phyloP scores from a whole-genome alignment of 2,888 invertebrate genomes.

The Bedellia somnulentella region DNA sequence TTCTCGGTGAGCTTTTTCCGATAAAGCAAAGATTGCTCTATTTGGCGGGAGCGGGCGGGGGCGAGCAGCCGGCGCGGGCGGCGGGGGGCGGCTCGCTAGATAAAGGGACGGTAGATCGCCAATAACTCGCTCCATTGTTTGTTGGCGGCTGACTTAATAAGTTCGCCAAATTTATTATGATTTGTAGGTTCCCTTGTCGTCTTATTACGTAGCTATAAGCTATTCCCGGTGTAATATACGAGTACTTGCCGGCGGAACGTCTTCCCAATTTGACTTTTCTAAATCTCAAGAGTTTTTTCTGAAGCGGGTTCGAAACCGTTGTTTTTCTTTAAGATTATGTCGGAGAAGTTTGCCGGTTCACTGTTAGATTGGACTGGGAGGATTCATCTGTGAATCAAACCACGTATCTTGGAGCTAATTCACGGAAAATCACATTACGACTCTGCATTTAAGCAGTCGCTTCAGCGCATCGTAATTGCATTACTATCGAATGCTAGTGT shows the following conservation, averaged over 20 bases:
- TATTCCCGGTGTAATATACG: constrained; percentile 22
- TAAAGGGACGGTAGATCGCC: constrained; percentile 52
- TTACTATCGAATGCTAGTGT: too few species aligned
- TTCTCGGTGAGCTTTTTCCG: constrained; percentile 42
- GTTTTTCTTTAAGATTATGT: not conserved
- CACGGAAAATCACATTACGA: constrained; percentile 7
- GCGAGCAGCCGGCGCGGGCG: constrained; percentile 16
- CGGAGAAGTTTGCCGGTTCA: not conserved
- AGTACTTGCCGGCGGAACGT: constrained; percentile 11
- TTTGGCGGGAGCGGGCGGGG: constrained; percentile 26
- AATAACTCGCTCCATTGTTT: constrained; percentile 57
- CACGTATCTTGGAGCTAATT: constrained; percentile 8
- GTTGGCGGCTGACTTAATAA: constrained; percentile 56
- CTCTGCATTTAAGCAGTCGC: constrained; percentile 8
- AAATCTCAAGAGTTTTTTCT: not conserved
- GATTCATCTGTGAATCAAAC: constrained; percentile 5
- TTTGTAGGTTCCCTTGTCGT: constrained; percentile 48
- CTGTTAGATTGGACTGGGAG: not conserved
- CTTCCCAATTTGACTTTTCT: constrained; percentile 2
- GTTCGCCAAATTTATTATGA: constrained; percentile 56
- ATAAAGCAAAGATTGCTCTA: constrained; percentile 46
- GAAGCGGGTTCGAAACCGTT: not conserved
- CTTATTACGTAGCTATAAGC: constrained; percentile 44
- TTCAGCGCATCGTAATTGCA: constrained; percentile 1
- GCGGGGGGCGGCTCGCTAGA: constrained; percentile 23